Base-by-base conservation (phyloP, 2,113 vertebrate species). In the Varanus komodoensis region DNA sequence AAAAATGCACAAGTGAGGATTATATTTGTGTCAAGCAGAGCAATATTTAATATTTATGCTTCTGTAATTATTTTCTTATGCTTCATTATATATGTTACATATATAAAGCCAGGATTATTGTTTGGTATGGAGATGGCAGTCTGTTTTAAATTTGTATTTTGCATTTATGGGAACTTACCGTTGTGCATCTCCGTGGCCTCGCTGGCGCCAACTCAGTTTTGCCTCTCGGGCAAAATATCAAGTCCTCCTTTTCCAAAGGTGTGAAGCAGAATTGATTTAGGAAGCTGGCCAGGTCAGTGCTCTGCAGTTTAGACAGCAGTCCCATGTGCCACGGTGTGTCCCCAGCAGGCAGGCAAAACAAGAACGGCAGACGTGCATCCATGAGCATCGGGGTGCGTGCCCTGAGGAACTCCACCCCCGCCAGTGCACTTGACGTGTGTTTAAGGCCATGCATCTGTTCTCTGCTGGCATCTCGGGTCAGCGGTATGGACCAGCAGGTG, bases 1-100 rank as follows among this genome's bases (percentile, higher is more conserved):
- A 96, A 97, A 98, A 88, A 94, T 98, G 90, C 97, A 98, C 89
- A 98, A 97, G 98, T 98, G 97, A 98, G 96, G 82, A 95, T 89
- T 95, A 75, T 93, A 88, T 92, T 96, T 94, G 29, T 95, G 91
- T 95, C 92, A 93, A 91, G 92, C 93, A 93, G 84, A 94, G 82
- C 92, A 92, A 91, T 95, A 91, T 91, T 83, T 89, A 89, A 82
- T 89, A 86, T 89, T 95, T 95, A 92, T 94, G 78, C 78, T 92
- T 91, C 71, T 93, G 25, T 93, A 92, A 94, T 95, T 93, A 92
- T 91, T 94, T 95, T 74, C 6, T 87, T 12, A 2, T 74, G 50
- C 83, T 94, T 93, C 50, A 87, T n/a, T 90, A 2, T 87, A 50
- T 86, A 50, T 84, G 34, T 7, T 75, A 84, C 84, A 11, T 86